Percentiles rank a stretch among this genome's conserved stretches.
phyloP scores from a whole-genome alignment of 2,888 invertebrate genomes.

The Machimus rusticus region DNA sequence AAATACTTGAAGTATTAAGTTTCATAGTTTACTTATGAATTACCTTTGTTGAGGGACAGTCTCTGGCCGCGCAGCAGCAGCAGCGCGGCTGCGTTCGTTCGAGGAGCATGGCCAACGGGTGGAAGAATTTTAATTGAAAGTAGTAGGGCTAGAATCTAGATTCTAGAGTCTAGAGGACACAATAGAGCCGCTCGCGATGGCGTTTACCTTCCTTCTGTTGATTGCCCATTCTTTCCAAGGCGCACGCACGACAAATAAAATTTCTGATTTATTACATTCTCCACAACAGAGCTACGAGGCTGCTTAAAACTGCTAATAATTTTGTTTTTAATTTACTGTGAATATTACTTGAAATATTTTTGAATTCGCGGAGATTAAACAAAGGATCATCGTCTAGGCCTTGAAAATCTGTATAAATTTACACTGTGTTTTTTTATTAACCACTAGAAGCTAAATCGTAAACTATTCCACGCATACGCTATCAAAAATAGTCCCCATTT shows the following conservation, averaged over 20 bases:
- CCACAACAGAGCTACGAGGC: background rate
- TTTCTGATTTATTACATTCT: background rate
- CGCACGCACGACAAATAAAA: background rate
- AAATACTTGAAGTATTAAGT: conserved; percentile 33
- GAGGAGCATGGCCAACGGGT: background rate
- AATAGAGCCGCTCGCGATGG: background rate
- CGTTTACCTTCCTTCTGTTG: background rate
- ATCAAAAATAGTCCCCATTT: no score
- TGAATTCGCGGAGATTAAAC: no score
- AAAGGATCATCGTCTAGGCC: no score
- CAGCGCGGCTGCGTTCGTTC: background rate
- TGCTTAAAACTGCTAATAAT: background rate
- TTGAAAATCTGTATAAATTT: no score
- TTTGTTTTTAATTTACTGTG: no score
- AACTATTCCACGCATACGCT: no score
- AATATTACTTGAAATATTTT: no score
- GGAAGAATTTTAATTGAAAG: background rate
- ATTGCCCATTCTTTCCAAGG: background rate
- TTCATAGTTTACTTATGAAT: conserved; percentile 25
- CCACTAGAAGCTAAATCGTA: no score
- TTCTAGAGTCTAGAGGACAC: no score
- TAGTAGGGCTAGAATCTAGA: background rate
- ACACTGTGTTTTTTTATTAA: no score
- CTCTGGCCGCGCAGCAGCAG: background rate
- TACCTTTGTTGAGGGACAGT: background rate